Evolutionary conservation across 2,797 vertebrate species (phyloP).

Genomic region (Sciaenops ocellatus): DNA sequence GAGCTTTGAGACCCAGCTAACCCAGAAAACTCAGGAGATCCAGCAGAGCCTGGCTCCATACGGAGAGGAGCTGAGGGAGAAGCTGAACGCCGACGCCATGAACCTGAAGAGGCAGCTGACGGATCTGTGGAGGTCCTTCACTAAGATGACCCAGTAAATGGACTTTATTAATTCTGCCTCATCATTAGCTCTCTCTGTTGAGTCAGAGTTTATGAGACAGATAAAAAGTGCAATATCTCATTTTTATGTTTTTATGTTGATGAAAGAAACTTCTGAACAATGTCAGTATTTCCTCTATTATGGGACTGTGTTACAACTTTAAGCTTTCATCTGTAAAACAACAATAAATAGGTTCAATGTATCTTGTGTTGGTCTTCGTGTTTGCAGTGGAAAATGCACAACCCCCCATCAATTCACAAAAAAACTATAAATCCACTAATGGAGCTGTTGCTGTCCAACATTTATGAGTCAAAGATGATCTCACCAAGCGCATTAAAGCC

Average conservation of each 20-base stretch:
- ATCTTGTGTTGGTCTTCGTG: background rate
- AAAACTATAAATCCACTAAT: background rate
- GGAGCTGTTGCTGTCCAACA: background rate
- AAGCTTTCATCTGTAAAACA: conserved; percentile 23
- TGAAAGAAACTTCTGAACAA: conserved; percentile 9
- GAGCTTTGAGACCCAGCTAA: conserved; percentile 71
- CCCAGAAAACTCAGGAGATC: conserved; percentile 71
- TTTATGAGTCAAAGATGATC: background rate
- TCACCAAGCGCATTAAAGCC: background rate
- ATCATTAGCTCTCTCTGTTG: background rate
- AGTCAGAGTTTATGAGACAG: conserved; percentile 7
- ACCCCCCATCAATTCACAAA: no score
- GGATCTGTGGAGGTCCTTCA: conserved; percentile 75
- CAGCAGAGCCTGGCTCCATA: conserved; percentile 76
- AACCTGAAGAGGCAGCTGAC: conserved; percentile 68
- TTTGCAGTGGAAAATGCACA: background rate
- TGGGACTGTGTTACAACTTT: conserved; percentile 37
- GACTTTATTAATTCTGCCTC: background rate
- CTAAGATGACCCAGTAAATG: conserved; percentile 65
- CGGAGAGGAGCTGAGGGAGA: conserved; percentile 74
- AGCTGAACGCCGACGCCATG: conserved; percentile 68
- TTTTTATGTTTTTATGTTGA: conserved; percentile 20
- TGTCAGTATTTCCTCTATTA: conserved; percentile 24
- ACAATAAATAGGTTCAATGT: conserved; percentile 55
- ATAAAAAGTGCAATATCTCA: conserved; percentile 48